phyloP scores from a whole-genome alignment of 1,140 invertebrate species.

The Acromyrmex charruanus region DNA sequence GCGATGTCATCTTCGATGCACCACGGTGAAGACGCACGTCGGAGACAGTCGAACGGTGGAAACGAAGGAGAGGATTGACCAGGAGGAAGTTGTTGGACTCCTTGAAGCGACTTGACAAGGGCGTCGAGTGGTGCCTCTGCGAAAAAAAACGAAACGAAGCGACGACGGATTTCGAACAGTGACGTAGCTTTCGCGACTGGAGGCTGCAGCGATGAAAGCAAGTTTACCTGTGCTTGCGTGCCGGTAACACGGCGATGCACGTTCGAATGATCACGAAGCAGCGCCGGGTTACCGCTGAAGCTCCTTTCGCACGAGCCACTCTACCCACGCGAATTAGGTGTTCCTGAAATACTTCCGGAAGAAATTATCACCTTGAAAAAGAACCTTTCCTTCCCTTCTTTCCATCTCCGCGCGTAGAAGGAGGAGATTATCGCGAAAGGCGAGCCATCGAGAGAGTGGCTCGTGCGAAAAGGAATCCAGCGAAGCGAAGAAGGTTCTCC shows the following conservation, averaged over 20 bases:
- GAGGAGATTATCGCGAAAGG: no score
- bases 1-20: not conserved
- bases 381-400: not conserved
- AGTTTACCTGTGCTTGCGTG: not conserved
- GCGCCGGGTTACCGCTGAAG: not conserved
- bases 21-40: not conserved
- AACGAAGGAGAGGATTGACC: not conserved
- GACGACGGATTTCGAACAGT: constrained; percentile 48
- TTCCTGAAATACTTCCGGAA: not conserved
- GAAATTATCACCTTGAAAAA: not conserved
- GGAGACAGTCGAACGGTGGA: constrained; percentile 7
- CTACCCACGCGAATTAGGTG: not conserved
- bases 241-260: not conserved
- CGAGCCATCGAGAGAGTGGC: not conserved
- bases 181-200: constrained; percentile 53
- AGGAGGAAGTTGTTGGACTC: not conserved
- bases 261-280: not conserved
- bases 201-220: constrained; percentile 18
- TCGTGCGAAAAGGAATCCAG: constrained; percentile 30
- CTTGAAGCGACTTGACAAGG: constrained; percentile 23
- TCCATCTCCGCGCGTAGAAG: not conserved
- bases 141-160: constrained; percentile 15
- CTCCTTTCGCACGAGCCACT: constrained; percentile 9
- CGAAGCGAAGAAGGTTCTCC: constrained; percentile 9
- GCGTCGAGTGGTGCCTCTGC: constrained; percentile 39